Conservation (phyloP, 1,140 invertebrate species). For the Bombyx mori region DNA sequence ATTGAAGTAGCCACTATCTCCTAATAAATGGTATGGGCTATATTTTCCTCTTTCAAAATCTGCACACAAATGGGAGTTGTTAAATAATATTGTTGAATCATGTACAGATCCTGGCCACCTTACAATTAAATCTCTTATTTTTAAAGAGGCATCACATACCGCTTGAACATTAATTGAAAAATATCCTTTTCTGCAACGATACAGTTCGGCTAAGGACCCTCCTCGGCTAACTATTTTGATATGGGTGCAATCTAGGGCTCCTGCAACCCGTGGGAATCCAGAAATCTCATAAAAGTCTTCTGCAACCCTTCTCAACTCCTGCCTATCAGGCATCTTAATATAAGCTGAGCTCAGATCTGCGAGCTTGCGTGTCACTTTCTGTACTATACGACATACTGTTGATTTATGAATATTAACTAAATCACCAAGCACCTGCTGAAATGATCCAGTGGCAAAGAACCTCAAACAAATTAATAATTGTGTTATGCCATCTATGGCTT, state of each 20-base stretch:
- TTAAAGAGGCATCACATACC: slow-evolving; percentile 2
- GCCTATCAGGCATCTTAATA: slow-evolving; percentile 6
- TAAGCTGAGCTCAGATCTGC: slow-evolving; percentile 1
- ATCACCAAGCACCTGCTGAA: not conserved
- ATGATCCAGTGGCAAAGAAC: too few species aligned
- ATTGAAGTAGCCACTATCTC: slow-evolving; percentile 22
- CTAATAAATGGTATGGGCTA: not conserved
- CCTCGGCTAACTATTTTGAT: slow-evolving; percentile 38
- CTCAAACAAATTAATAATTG: too few species aligned
- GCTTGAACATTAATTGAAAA: slow-evolving; percentile 9
- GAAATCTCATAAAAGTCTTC: slow-evolving; percentile 12
- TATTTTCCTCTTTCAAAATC: slow-evolving; percentile 5
- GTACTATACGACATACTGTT: slow-evolving; percentile 9
- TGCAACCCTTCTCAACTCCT: slow-evolving; percentile 2
- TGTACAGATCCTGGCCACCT: slow-evolving; percentile 55
- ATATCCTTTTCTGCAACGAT: slow-evolving; percentile 5
- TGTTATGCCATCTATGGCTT: too few species aligned
- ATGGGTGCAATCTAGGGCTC: slow-evolving; percentile 57
- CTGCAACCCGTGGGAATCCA: slow-evolving; percentile 47
- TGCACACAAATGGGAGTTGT: slow-evolving; percentile 19
- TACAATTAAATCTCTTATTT: slow-evolving; percentile 15
- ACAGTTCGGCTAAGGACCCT: slow-evolving; percentile 5
- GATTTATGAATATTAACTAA: slow-evolving; percentile 6
- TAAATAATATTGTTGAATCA: slow-evolving; percentile 46
- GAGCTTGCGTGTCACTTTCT: slow-evolving; percentile 3